Base-by-base conservation (phyloP, 2,888 invertebrate genomes). In the Seira sanloemensis region DNA sequence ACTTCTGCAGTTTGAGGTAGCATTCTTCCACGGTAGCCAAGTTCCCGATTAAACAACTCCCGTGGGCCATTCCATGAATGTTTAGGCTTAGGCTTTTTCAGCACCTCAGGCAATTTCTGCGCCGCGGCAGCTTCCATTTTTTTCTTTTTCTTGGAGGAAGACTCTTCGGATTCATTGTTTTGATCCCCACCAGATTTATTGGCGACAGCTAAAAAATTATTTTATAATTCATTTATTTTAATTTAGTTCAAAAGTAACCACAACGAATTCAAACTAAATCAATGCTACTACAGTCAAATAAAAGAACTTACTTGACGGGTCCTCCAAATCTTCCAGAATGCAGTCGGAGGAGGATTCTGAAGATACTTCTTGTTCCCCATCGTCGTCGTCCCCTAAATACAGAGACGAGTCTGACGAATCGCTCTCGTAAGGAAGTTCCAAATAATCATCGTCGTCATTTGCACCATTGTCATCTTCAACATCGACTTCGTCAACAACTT, bases 21-120 rank as follows among this genome's bases (percentile, higher is more conserved):
- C 67, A 78, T 69, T 66, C 66, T 91, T 91, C 91, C 92, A 93
- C 94, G 89, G 62, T 91, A 87, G 2, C 90, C 86, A 24, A 91
- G 82, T 66, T 90, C 86, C 4, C 89, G 66, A n/a, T 62, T 62
- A 16, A 88, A 62, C 19, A 88, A 21, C 74, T 88, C 88, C 74
- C 79, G 73, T 19, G 89, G 88, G 12, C 86, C 89, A 86, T 75
- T 80, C 94, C 95, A 96, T 84, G 93, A 94, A 88, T 95, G 94
- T 90, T 93, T 94, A 1, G 95, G 95, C 90, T 93, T 93, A 65
- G 92, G 91, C 90, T 94, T 95, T 69, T 92, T 74, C 7, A 88
- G 68, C 12, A 87, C 88, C 18, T 80, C 72, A 18, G 88, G 89
- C 12, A 85, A 73, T 26, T 86, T 85, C 58, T 86, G 71, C 18